A percentile compares a stretch with the other conserved stretches of the same genome.
These are phyloP conservation scores for Gymnobelideus leadbeateri DNA, from an alignment of 2,113 vertebrate species.

Conservation along the genomic window DNA sequence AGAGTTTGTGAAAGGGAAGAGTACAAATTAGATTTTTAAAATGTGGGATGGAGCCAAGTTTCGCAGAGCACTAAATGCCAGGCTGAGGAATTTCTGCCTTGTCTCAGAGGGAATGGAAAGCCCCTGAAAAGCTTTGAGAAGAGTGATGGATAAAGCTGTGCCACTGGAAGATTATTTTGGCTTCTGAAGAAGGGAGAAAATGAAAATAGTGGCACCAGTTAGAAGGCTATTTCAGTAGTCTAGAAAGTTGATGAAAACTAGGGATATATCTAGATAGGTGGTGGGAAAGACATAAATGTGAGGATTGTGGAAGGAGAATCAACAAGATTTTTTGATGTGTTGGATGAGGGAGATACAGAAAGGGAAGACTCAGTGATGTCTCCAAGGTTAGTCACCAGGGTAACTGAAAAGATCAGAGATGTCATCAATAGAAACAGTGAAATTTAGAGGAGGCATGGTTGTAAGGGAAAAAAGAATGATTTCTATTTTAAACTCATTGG, in stretches of 20 bases:
- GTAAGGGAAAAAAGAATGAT: not conserved
- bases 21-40: not conserved
- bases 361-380: not conserved
- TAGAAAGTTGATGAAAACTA: not conserved
- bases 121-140: not conserved
- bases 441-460: not conserved
- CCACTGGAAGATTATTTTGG: not conserved
- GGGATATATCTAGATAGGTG: not conserved
- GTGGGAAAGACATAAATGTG: not conserved
- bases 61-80: not conserved
- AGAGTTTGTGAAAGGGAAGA: not conserved
- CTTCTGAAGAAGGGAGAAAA: not conserved
- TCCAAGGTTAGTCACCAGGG: not conserved
- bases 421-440: not conserved
- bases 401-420: not conserved
- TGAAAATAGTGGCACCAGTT: not conserved
- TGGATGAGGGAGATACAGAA: not conserved
- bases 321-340: not conserved
- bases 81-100: not conserved
- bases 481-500: not conserved
- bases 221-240: not conserved
- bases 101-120: not conserved
- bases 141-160: not conserved
- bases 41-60: not conserved
- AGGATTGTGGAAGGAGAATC: not conserved